Conservation (phyloP, 2,797 vertebrate genomes). For the Tauraco hartlaubi region DNA sequence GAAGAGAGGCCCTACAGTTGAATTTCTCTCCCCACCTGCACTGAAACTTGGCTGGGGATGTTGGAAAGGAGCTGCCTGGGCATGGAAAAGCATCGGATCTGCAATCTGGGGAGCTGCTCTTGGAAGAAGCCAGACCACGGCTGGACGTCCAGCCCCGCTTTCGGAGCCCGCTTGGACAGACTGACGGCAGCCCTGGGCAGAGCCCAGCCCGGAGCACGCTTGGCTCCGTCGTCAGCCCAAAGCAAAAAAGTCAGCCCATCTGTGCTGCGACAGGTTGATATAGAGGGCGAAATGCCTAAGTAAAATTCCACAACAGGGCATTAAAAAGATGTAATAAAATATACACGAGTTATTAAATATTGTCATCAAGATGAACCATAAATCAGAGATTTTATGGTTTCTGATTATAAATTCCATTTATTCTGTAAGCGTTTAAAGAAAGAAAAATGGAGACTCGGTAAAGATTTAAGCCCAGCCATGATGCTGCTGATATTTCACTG, state of each 20-base stretch:
- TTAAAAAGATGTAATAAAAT: conserved; percentile 77
- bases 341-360: conserved; percentile 80
- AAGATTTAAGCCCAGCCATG: conserved; percentile 66
- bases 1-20: conserved; percentile 19
- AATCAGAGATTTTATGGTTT: conserved; percentile 79
- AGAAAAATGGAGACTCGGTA: conserved; percentile 71
- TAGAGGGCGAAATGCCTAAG: conserved; percentile 54
- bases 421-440: conserved; percentile 76
- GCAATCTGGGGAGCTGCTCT: background rate
- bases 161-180: background rate
- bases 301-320: conserved; percentile 74
- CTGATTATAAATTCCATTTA: conserved; percentile 81
- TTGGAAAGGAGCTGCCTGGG: background rate
- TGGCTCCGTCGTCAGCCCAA: background rate
- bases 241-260: conserved; percentile 27
- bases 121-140: background rate
- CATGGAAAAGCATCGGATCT: background rate
- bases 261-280: conserved; percentile 54
- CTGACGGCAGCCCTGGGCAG: background rate
- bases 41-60: background rate
- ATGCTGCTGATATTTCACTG: conserved; percentile 45
- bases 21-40: conserved; percentile 1
- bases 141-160: background rate
- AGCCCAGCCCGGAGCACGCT: background rate
- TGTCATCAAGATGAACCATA: conserved; percentile 78